Conservation (phyloP, 2,797 vertebrate genomes). For the Numenius phaeopus region DNA sequence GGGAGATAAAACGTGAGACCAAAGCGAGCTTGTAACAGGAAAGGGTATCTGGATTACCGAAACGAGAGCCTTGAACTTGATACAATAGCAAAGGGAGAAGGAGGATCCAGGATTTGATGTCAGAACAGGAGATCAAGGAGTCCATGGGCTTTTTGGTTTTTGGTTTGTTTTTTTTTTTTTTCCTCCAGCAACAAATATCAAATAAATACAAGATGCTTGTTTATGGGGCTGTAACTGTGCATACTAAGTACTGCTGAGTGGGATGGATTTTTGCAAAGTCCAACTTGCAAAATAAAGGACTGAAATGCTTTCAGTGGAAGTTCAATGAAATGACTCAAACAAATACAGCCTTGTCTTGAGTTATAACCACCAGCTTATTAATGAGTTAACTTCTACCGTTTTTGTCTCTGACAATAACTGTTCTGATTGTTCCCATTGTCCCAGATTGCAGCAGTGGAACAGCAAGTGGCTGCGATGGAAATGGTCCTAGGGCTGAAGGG, state of each 20-base stretch:
- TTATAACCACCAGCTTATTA: slow-evolving; percentile 11
- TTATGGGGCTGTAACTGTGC: background rate
- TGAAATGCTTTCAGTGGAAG: slow-evolving; percentile 32
- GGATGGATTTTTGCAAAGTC: background rate
- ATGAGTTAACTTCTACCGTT: slow-evolving; percentile 6
- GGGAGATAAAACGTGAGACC: background rate
- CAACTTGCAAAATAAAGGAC: background rate
- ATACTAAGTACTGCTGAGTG: background rate
- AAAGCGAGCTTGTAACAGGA: background rate
- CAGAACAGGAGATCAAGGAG: background rate
- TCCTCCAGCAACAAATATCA: background rate
- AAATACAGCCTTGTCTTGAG: slow-evolving; percentile 45
- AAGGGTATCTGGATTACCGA: background rate
- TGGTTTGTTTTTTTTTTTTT: background rate
- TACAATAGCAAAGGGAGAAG: background rate
- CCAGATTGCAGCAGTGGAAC: background rate
- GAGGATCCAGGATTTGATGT: background rate
- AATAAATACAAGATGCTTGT: background rate
- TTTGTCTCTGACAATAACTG: slow-evolving; percentile 4
- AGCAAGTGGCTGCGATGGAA: background rate
- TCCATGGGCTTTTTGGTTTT: background rate
- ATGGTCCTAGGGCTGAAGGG: background rate
- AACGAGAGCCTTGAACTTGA: background rate
- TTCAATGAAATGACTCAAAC: slow-evolving; percentile 20
- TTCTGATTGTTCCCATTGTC: background rate